Base-by-base conservation (phyloP, 2,888 invertebrate species). In the Spilarctia lutea region DNA sequence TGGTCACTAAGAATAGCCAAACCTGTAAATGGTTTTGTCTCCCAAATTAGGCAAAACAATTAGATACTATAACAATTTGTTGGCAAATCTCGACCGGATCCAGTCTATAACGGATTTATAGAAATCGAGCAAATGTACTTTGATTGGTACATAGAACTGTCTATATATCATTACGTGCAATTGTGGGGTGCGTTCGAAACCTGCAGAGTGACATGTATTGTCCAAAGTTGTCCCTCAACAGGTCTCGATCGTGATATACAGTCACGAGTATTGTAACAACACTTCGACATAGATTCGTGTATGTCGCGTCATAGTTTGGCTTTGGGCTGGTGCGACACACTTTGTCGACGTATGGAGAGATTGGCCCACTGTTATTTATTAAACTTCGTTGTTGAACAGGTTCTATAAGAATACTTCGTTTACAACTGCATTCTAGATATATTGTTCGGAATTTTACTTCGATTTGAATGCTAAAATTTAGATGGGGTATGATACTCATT, bases 241-340 rank as follows among this genome's bases (percentile, higher is more conserved):
- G 84, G 84, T 83, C 75, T 78, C 80, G 84, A 71, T 90, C 92
- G 92, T 92, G 93, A 90, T 86, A 75, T 30, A 78, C 67, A 79
- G 87, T 92, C 93, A 93, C 92, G 92, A 89, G 75, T 85, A n/a
- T 88, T 88, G 88, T 86, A 83, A 84, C 85, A 77, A 81, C 80
- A 39, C 30, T 65, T 39, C 63, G 66, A 73, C 79, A 75, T 72
- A 79, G 75, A 72, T 72, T 69, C 65, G 63, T 69, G 68, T 66
- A 30, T 60, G 65, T 72, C 71, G 76, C 82, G 82, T 77, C 83
- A 81, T 77, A 83, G 81, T 79, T 81, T 66, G 39, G 65, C 79
- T 79, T 84, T 83, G 77, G 83, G 78, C 75, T 77, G 67, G 30
- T n/a, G 75, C 69, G 83, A 75, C 83, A 78, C 83, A 83, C 74